Conservation (phyloP, 2,797 vertebrate genomes). For the Sebastes minor region DNA sequence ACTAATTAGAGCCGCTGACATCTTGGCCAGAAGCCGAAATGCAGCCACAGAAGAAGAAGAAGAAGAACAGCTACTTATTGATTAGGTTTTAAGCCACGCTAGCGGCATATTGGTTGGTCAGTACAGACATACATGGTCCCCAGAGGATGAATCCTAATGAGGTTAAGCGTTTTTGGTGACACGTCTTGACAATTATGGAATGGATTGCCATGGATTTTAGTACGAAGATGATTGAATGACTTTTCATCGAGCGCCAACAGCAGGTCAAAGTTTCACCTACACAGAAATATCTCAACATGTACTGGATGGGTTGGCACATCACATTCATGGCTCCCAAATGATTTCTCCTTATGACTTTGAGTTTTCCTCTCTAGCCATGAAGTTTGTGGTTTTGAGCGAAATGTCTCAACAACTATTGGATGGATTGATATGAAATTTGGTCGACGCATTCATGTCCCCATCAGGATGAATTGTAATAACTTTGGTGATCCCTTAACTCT, state of each 20-base stretch:
- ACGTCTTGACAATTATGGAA: not conserved
- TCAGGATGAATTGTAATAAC: not conserved
- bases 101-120: not conserved
- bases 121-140: not conserved
- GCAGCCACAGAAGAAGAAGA: not conserved
- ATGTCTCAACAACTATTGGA: not conserved
- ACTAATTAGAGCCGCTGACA: constrained; percentile 15
- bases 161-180: not conserved
- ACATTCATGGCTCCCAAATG: not conserved
- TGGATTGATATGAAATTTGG: not conserved
- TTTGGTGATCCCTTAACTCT: not conserved
- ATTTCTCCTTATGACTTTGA: not conserved
- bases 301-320: not conserved
- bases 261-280: not conserved
- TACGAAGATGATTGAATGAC: not conserved
- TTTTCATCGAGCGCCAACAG: not conserved
- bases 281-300: not conserved
- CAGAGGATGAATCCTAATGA: not conserved
- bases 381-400: not conserved
- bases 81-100: not conserved
- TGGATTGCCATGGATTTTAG: too few relatives aligned
- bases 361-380: not conserved
- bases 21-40: not conserved
- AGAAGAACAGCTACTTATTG: too few relatives aligned
- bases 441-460: not conserved